phyloP scores from a whole-genome alignment of 2,888 invertebrate genomes.

The Troides aeacus region DNA sequence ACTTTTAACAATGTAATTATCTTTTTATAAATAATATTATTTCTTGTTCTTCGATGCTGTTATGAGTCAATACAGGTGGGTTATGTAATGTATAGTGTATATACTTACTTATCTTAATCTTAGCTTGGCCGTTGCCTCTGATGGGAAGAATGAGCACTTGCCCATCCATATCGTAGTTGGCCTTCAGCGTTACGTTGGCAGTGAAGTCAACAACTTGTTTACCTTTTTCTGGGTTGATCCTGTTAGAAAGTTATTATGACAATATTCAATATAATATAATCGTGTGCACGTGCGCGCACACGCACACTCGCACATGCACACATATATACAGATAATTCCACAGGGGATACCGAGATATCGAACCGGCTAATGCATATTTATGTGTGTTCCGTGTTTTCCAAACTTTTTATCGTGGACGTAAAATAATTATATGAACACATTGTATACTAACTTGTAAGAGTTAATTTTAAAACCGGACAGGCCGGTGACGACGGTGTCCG shows the following conservation, averaged over 20 bases:
- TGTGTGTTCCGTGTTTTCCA: neutral
- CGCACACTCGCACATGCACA: no score
- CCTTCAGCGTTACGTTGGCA: slow-evolving; percentile 73
- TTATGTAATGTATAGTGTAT: neutral
- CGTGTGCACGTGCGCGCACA: neutral
- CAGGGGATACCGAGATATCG: neutral
- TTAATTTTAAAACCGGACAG: slow-evolving; percentile 62
- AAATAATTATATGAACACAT: no score
- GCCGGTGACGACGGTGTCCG: slow-evolving; percentile 71
- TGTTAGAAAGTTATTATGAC: slow-evolving; percentile 37
- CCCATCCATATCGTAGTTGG: slow-evolving; percentile 75
- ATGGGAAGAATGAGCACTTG: slow-evolving; percentile 76
- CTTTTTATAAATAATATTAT: no score
- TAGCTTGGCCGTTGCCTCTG: slow-evolving; percentile 72
- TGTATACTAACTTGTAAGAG: slow-evolving; percentile 59
- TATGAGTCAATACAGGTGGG: no score
- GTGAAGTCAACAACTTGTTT: slow-evolving; percentile 69
- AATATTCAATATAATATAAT: neutral
- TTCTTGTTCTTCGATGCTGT: no score
- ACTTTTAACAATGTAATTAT: no score
- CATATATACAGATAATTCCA: neutral
- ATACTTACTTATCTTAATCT: slow-evolving; percentile 77
- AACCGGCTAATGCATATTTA: neutral
- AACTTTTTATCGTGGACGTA: no score
- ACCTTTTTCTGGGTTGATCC: slow-evolving; percentile 58